Evolutionary conservation across 2,113 vertebrate genomes (phyloP).

Genomic region (Vireo altiloquus): DNA sequence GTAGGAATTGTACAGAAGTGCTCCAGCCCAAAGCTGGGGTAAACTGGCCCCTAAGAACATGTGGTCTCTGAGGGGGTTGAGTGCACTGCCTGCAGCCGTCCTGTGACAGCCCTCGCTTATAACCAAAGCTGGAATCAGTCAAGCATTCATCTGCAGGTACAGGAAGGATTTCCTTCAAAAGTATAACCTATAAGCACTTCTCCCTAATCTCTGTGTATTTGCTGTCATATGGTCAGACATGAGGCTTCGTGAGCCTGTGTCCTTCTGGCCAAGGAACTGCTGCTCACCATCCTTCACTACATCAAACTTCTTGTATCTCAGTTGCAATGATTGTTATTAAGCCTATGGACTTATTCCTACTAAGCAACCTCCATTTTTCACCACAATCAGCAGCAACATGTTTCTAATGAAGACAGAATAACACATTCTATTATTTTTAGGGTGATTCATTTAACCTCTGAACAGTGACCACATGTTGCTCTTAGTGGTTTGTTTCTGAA

Average conservation of each 20-base stretch:
- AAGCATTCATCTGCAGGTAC: background rate
- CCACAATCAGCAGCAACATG: background rate
- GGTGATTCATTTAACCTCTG: background rate
- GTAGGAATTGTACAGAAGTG: background rate
- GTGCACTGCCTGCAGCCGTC: background rate
- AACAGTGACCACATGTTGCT: background rate
- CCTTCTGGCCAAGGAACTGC: background rate
- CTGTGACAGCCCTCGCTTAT: accelerated
- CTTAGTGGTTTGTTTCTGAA: background rate
- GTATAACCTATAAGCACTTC: background rate
- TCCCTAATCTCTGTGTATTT: background rate
- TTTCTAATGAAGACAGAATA: background rate
- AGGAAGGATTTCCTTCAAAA: background rate
- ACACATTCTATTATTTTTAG: background rate
- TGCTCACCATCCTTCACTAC: background rate
- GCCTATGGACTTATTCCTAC: background rate
- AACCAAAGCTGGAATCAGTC: background rate
- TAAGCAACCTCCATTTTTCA: background rate
- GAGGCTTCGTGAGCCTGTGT: background rate
- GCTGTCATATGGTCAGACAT: background rate
- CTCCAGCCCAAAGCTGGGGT: background rate
- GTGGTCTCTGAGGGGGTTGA: accelerated
- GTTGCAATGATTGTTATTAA: background rate
- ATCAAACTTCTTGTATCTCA: background rate
- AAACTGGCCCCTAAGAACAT: background rate